A percentile compares a stretch with the other conserved stretches of the same genome.
Conservation (phyloP, 2,113 vertebrate species). For the Monarcha castaneiventris region DNA sequence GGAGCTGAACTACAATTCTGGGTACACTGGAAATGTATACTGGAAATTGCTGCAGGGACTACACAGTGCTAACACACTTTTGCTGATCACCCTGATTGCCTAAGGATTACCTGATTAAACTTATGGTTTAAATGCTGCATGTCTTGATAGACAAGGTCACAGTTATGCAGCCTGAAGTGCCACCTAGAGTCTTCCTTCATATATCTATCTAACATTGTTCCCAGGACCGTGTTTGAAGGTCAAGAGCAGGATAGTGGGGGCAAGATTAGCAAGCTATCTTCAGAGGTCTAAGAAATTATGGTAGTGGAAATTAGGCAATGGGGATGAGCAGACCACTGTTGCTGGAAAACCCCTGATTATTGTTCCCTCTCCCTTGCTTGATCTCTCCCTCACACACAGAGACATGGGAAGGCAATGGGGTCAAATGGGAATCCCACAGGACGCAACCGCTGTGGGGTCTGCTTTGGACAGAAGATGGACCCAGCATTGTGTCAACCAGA, state of each 20-base stretch:
- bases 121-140: not conserved
- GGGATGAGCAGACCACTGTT: not conserved
- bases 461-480: accelerated
- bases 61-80: not conserved
- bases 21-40: not conserved
- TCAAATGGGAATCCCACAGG: not conserved
- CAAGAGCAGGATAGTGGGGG: not conserved
- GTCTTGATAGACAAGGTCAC: constrained; percentile 32
- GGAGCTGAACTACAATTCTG: not conserved
- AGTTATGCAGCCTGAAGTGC: constrained; percentile 58
- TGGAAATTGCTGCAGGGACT: not conserved
- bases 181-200: constrained; percentile 60
- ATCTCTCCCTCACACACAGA: not conserved
- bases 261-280: not conserved
- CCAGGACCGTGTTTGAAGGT: not conserved
- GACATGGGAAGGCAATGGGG: not conserved
- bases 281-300: not conserved
- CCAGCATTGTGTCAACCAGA: not conserved
- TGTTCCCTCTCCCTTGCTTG: not conserved
- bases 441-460: accelerated
- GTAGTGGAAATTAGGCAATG: not conserved
- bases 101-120: constrained; percentile 28
- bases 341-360: not conserved
- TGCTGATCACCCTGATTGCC: not conserved
- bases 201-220: not conserved